phyloP scores from a whole-genome alignment of 2,797 vertebrate genomes.

The Xenentodon cancila region DNA sequence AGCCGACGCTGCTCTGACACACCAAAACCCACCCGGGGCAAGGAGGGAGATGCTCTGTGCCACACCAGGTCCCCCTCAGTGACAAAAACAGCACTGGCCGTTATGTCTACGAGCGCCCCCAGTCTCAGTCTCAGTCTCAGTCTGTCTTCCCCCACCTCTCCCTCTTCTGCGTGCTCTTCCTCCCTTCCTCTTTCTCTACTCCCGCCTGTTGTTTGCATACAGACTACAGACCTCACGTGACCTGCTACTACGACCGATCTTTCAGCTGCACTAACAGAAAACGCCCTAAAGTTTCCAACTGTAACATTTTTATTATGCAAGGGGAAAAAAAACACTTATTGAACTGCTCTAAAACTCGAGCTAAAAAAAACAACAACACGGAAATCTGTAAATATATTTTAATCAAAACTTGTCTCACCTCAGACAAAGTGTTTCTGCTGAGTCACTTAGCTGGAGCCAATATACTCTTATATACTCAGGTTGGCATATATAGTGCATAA shows the following conservation, averaged over 20 bases:
- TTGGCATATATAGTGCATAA: too few species aligned
- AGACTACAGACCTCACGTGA: constrained; percentile 42
- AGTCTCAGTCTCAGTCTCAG: constrained; percentile 16
- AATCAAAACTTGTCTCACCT: too few species aligned
- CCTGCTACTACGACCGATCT: constrained; percentile 13
- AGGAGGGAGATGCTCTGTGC: constrained; percentile 14
- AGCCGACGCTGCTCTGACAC: constrained; percentile 6
- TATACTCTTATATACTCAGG: too few species aligned
- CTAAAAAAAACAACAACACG: too few species aligned
- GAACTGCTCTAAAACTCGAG: too few species aligned
- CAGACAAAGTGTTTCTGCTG: too few species aligned
- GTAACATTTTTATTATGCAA: too few species aligned
- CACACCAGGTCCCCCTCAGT: constrained; percentile 13
- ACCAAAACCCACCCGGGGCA: neutral
- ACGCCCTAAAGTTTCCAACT: neutral
- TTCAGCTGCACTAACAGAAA: neutral
- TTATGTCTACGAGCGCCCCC: constrained; percentile 15
- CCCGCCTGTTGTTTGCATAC: constrained; percentile 37
- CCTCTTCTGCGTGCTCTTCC: neutral
- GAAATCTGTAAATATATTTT: too few species aligned
- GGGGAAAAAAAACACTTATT: too few species aligned
- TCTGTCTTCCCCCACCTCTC: constrained; percentile 11
- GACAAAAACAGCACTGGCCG: constrained; percentile 22
- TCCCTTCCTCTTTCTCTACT: constrained; percentile 12
- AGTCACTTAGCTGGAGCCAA: too few species aligned